Evolutionary conservation across 2,888 invertebrate genomes (phyloP), one percentile per base, ranked within the genome.

Genomic region (Coecobrya sp.): DNA sequence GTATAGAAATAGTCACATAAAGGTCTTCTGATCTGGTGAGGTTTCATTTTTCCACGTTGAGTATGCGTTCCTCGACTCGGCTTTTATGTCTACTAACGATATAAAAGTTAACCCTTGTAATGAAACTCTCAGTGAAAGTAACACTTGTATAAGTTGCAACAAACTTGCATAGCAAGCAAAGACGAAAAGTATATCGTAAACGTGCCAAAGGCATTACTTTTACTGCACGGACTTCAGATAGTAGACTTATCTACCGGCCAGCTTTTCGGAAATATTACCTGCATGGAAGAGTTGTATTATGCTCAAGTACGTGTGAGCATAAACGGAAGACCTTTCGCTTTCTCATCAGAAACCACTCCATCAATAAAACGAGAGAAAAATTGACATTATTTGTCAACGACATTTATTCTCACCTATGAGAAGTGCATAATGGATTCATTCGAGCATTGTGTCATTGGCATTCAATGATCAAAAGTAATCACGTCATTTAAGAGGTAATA

Each of bases 11-110:
- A 7, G 19, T 19, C 70, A 42, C 10, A 49, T 49, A 45, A 76
- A 76, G 45, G 13, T 76, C 22, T 49, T 49, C 25, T 22, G 76
- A 76, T 76, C 76, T 76, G 49, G 22, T 49, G 49, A 76, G 25
- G 76, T 76, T 76, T 49, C 45, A 49, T 25, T 76, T n/a, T 76
- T 76, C 76, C 10, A 76, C 22, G 11, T 8, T 3, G 49, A 76
- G 49, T 73, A 73, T 42, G 19, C 10, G 42, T 42, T n/a, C 42
- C 70, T 42, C 19, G 36, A 19, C 70, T 42, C n/a, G 42, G 70
- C 13, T 76, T 70, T 76, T 76, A 76, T 76, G 76, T 45, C 49
- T 19, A 45, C 2, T 22, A 42, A n/a, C 36, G 7, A 25, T 49
- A 76, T 49, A 49, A 76, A 22, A 22, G 76, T 70, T 36, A 49